A percentile compares a stretch with the other conserved stretches of the same genome.
Conservation (phyloP, 2,113 vertebrate species). For the Rhipidura dahli region DNA sequence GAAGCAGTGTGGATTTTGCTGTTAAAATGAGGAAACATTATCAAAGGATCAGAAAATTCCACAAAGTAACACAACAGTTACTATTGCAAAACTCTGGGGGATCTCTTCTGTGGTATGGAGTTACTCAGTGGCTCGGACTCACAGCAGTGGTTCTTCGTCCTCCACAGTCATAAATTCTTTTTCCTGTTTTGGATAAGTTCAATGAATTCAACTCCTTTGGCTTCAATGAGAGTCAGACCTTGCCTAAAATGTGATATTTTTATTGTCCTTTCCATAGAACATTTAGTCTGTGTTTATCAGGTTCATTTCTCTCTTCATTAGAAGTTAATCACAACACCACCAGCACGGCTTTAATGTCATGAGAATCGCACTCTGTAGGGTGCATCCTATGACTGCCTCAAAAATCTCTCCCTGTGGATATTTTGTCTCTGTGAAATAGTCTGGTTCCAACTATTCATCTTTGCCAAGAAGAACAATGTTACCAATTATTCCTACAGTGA, state of each 20-base stretch:
- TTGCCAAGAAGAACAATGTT: slow-evolving; percentile 63
- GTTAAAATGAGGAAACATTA: slow-evolving; percentile 37
- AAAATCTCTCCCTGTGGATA: slow-evolving; percentile 57
- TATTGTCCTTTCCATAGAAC: not conserved
- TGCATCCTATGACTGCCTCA: slow-evolving; percentile 58
- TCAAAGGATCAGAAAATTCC: slow-evolving; percentile 62
- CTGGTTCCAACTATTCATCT: slow-evolving; percentile 60
- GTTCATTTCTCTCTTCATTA: slow-evolving; percentile 16
- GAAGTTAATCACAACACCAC: not conserved
- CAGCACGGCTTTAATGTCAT: slow-evolving; percentile 49
- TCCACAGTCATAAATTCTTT: slow-evolving; percentile 25
- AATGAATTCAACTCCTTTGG: not conserved
- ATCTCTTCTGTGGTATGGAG: slow-evolving; percentile 20
- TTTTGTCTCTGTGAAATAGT: slow-evolving; percentile 50
- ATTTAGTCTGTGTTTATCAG: slow-evolving; percentile 17
- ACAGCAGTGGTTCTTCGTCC: not conserved
- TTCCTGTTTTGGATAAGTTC: slow-evolving; percentile 36
- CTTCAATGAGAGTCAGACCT: slow-evolving; percentile 6
- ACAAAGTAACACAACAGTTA: slow-evolving; percentile 41
- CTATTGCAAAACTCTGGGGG: slow-evolving; percentile 55
- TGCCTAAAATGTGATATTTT: slow-evolving; percentile 26
- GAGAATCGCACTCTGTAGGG: slow-evolving; percentile 61
- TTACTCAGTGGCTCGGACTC: slow-evolving; percentile 15
- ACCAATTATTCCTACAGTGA: slow-evolving; percentile 58
- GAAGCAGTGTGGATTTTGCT: slow-evolving; percentile 20